A percentile compares a stretch with the other conserved stretches of the same genome.
Conservation (phyloP, 2,113 vertebrate genomes). For the Balaenoptera acutorostrata region DNA sequence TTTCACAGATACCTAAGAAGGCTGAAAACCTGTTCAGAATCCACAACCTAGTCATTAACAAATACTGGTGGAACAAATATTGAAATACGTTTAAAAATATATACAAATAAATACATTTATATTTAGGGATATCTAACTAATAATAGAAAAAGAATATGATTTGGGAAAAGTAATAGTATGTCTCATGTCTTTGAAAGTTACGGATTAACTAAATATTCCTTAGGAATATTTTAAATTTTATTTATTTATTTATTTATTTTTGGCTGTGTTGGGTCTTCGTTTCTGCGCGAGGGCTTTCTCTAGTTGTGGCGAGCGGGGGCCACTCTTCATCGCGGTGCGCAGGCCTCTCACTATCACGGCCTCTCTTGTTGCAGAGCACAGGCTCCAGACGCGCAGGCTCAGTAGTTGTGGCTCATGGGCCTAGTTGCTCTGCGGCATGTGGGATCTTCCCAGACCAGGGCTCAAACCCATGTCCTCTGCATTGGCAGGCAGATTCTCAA, state of each 20-base stretch:
- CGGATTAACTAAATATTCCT: not conserved
- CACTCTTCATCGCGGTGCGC: too few species aligned
- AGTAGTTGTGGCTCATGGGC: too few species aligned
- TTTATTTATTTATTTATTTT: conserved; percentile 2
- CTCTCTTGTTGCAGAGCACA: too few species aligned
- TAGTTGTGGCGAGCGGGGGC: too few species aligned
- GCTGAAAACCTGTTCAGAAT: not conserved
- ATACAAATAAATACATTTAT: not conserved
- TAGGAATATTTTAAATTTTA: not conserved
- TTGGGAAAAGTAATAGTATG: not conserved
- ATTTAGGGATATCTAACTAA: not conserved
- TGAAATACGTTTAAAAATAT: not conserved
- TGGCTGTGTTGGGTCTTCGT: too few species aligned
- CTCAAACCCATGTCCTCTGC: too few species aligned
- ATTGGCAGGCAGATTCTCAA: too few species aligned
- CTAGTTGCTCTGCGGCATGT: too few species aligned
- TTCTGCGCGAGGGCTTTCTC: too few species aligned
- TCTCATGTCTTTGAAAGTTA: not conserved
- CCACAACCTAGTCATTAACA: not conserved
- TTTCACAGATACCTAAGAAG: not conserved
- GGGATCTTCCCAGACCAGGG: too few species aligned
- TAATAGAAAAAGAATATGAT: not conserved
- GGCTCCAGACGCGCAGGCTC: too few species aligned
- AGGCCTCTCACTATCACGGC: too few species aligned
- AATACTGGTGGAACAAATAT: not conserved